Evolutionary conservation across 2,113 vertebrate species (phyloP), one percentile per base, ranked within the genome.

Genomic region (Phaethornis superciliosus): DNA sequence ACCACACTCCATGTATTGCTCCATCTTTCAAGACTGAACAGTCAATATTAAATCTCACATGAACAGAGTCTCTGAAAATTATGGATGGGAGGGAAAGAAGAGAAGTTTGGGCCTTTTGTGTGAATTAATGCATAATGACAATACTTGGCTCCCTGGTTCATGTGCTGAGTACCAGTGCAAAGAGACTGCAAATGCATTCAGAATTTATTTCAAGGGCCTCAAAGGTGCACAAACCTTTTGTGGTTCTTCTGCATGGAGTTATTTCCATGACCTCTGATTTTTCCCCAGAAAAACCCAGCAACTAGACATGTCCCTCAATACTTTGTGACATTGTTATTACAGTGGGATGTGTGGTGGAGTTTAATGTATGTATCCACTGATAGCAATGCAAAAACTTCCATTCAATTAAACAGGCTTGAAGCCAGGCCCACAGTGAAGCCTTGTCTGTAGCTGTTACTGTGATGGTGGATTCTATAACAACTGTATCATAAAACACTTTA

Each of bases 401-500:
- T 56, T 40, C 47, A 64, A 12, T 30, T 52, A 16, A 88, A 59
- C 5, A 85, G 95, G 91, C 94, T 47, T 9, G 8, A 22, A 86
- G 91, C 95, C 92, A 96, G 83, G 74, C 87, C 87, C 87, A 90
- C 94, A 95, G 87, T 17, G 59, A 92, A 86, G 81, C 81, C 89
- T 85, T 85, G 87, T 95, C 89, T 95, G 89, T 78, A 80, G 89
- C 71, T 94, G 91, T 91, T 85, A 65, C 46, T 79, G 64, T 55
- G 85, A 76, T 42, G 91, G 91, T 78, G 81, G 90, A 68, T 95
- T 95, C 94, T 95, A 6, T 94, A 95, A 96, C 91, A 95, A 94
- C 93, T 95, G 69, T 75, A 90, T 96, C 95, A 94, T 93, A 96
- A 97, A 97, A 94, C 93, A 95, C 92, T 95, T 95, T 78, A 93